Evolutionary conservation across 2,113 vertebrate genomes (phyloP).

Genomic region (Etheostoma spectabile): DNA sequence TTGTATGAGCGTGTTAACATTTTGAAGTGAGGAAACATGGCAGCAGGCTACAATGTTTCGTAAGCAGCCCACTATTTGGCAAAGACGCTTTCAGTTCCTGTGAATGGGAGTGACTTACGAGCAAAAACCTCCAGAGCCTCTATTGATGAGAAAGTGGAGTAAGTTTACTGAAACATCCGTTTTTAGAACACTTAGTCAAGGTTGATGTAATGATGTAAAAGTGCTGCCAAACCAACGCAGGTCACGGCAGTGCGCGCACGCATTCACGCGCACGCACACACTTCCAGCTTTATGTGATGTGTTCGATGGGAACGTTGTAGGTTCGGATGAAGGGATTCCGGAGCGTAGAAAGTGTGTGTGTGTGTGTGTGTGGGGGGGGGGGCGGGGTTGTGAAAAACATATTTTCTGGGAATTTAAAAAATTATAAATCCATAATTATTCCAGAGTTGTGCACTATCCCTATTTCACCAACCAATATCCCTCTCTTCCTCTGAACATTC

Average conservation of each 20-base stretch:
- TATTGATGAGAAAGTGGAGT: neutral
- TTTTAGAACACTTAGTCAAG: neutral
- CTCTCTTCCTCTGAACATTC: constrained; percentile 32
- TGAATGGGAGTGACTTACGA: neutral
- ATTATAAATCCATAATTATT: constrained; percentile 45
- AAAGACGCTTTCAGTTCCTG: neutral
- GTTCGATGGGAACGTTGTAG: constrained; percentile 54
- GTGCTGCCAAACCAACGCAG: neutral
- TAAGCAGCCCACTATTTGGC: neutral
- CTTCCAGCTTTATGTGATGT: constrained; percentile 51
- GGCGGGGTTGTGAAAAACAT: neutral
- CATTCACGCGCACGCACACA: constrained; percentile 18
- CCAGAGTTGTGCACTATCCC: neutral
- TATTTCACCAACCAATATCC: neutral
- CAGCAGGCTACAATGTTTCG: neutral
- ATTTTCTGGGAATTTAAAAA: neutral
- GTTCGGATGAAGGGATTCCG: constrained; percentile 35
- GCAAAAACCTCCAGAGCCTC: constrained; percentile 11
- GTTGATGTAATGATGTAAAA: neutral
- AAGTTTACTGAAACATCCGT: neutral
- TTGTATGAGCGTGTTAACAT: neutral
- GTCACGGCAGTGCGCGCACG: neutral
- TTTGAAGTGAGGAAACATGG: neutral
- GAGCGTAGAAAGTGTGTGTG: neutral
- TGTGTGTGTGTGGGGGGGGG: too few species aligned